Evolutionary conservation across 2,888 invertebrate genomes (phyloP), one percentile per base, ranked within the genome.

Genomic region (Griposia aprilina): DNA sequence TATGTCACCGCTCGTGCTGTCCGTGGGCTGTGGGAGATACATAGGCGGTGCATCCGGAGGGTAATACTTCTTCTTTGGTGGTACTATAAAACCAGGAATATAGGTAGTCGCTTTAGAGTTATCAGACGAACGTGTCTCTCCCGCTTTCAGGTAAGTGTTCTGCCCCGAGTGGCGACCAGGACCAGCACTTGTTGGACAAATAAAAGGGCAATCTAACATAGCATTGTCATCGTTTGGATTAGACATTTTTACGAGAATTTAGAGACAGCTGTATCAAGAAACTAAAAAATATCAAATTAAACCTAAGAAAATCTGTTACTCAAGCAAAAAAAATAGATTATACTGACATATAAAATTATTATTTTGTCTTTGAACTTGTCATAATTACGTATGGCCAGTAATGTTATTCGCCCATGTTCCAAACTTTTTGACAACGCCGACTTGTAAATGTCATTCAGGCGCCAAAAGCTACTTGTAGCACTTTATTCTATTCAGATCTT

Each of bases 1-100:
- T 8, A 93, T 93, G 74, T 97, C 96, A 0, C 96, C 96, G 80
- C 96, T 96, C 2, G 95, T 95, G 57, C 92, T 95, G 5, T 96
- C 96, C 0, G 94, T 94, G 0, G 94, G 93, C 80, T 96, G 96
- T 0, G 97, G 97, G 0, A 96, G 92, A 78, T 96, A 96, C 57
- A 87, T 87, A 0, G 97, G 96, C 0, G 97, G 96, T 20, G 96
- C 94, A 41, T 89, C 94, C 0, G 93, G 91, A 6, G 95, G 93
- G 72, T 94, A 94, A 1, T 91, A 76, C 76, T 91, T 95, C 4
- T 92, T 92, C 55, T 93, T 90, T 23, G 94, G 94, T 0, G 96
- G 95, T 45, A 85, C 75, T 60, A 97, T 93, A 41, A 83, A 76
- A 0, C 97, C 97, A 60, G 96, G 96, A 0, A 92, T 90, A 73